phyloP scores from a whole-genome alignment of 2,888 invertebrate species.

The Scelioninae gen. 2 region DNA sequence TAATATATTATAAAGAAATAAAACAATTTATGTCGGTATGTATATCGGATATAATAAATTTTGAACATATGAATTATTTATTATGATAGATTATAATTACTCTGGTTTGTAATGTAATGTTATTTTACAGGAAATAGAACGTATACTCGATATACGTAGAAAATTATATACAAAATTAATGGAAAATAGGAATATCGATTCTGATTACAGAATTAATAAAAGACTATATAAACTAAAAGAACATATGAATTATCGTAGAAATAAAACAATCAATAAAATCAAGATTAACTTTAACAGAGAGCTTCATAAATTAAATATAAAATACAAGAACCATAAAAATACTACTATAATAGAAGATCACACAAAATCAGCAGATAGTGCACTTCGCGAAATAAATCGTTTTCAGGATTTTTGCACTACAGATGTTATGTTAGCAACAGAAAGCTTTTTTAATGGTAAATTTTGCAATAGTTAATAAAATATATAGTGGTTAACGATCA shows the following conservation, averaged over 20 bases:
- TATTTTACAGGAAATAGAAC: conserved; percentile 86
- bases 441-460: conserved; percentile 10
- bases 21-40: too few species aligned
- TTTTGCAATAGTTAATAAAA: conserved; percentile 15
- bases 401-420: not conserved
- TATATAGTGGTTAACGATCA: not conserved
- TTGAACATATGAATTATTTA: conserved; percentile 2
- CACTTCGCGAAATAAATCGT: not conserved
- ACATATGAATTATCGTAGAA: conserved; percentile 77
- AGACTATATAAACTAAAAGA: conserved; percentile 76
- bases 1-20: too few species aligned
- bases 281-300: conserved; percentile 74
- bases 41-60: too few species aligned
- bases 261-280: conserved; percentile 79
- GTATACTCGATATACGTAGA: conserved; percentile 82
- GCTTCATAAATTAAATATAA: conserved; percentile 76
- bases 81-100: conserved; percentile 1
- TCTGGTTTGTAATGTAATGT: too few species aligned
- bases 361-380: not conserved
- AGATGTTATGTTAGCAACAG: not conserved
- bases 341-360: conserved; percentile 67
- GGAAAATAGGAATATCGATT: conserved; percentile 76
- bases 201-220: conserved; percentile 74
- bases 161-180: conserved; percentile 82
- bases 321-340: conserved; percentile 69